Evolutionary conservation across 2,888 invertebrate species (phyloP).

Genomic region (Autographa gamma): DNA sequence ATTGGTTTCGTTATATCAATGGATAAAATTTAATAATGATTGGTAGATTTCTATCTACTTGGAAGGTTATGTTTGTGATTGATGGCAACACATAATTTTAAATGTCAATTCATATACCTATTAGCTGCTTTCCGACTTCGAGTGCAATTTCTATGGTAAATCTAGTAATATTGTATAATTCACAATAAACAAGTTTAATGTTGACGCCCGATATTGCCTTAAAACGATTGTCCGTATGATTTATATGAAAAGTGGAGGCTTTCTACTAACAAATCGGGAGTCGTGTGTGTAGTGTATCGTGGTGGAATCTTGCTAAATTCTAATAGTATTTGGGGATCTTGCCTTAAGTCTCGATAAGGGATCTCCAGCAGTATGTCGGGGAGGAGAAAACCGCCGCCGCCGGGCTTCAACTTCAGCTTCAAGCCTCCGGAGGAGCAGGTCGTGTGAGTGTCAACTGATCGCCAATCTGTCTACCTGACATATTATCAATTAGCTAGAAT

Average conservation of each 20-base stretch:
- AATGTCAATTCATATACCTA: slow-evolving; percentile 52
- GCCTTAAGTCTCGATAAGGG: slow-evolving; percentile 26
- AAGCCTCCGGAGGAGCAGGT: slow-evolving; percentile 78
- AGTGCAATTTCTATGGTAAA: slow-evolving; percentile 55
- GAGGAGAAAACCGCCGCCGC: slow-evolving; percentile 76
- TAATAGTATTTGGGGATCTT: slow-evolving; percentile 42
- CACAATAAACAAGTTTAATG: slow-evolving; percentile 23
- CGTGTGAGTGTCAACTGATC: slow-evolving; percentile 73
- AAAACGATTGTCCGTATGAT: slow-evolving; percentile 49
- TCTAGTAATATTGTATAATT: slow-evolving; percentile 34
- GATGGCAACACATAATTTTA: slow-evolving; percentile 44
- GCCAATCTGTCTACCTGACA: slow-evolving; percentile 27
- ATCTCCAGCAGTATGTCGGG: slow-evolving; percentile 73
- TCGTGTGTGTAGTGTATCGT: slow-evolving; percentile 51
- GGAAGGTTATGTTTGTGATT: not conserved
- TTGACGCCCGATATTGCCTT: slow-evolving; percentile 23
- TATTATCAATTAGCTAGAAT: slow-evolving; percentile 13
- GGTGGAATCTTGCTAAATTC: slow-evolving; percentile 51
- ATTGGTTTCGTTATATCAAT: too few relatives aligned
- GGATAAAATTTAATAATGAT: too few relatives aligned
- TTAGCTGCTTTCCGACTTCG: slow-evolving; percentile 43
- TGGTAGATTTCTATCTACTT: too few relatives aligned
- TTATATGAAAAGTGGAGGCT: slow-evolving; percentile 44
- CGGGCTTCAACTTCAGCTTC: slow-evolving; percentile 77
- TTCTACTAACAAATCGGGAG: slow-evolving; percentile 55